Base-by-base conservation (phyloP, 2,113 vertebrate genomes). In the Neogobius melanostomus region DNA sequence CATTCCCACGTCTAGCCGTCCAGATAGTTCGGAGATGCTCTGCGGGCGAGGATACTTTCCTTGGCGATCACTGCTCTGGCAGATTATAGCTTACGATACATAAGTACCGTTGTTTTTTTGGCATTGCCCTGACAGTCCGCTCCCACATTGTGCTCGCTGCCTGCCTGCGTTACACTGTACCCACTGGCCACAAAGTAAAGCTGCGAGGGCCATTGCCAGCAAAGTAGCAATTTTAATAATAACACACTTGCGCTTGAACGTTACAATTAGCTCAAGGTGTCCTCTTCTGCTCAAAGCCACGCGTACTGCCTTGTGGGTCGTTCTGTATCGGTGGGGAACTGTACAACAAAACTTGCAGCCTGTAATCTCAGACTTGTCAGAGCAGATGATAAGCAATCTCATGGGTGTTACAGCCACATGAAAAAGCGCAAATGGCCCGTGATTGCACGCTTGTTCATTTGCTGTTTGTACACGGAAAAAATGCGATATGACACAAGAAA, bases 301-400 rank as follows among this genome's bases (percentile, higher is more conserved):
- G 28, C 9, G 21, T 36, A 28, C 17, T 11, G 11, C 54, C 21
- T 36, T 57, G 4, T 64, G 17, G 0, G 11, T 15, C 21, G 28
- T 6, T 57, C 3, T 47, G 11, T n/a, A 21, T 36, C 48, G 14
- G 36, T 17, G 53, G 28, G 36, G 11, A 11, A 14, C 0, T 11
- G 42, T 8, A 52, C 15, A 69, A 54, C 65, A 69, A 52, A 54
- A 45, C 36, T 9, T 44, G 7, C n/a, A 59, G 36, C 52, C 65
- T 68, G 67, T 71, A 76, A 76, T 65, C 70, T 62, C 1, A 16
- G 63, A 60, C 60, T 54, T 64, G 69, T 53, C 79, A 59, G 36
- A 50, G 0, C 45, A 44, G 71, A 80, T 75, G 70, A 75, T 68
- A 47, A 78, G 43, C 70, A 75, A 12, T 46, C 77, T 74, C 66